Base-by-base conservation (phyloP, 1,140 invertebrate genomes). In the Aphidius gifuensis region DNA sequence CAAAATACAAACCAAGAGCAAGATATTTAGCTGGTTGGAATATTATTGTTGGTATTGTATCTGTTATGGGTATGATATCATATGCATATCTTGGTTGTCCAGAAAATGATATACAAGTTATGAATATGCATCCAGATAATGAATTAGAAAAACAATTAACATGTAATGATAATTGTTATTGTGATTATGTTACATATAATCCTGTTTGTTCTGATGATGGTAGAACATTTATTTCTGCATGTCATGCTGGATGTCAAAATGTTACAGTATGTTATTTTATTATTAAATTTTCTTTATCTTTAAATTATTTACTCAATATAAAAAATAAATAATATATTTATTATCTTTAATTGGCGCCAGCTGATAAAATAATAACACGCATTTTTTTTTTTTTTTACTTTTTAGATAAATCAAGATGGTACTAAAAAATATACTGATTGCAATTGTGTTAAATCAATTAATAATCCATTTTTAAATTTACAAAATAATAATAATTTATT, bases 11-110 rank as follows among this genome's bases (percentile, higher is more conserved):
- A 71, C 89, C 89, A 0, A 82, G 82, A 58, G 88, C 90, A 0
- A 78, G 88, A 39, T 85, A 84, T 59, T 77, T 92, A 64, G 88
- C 89, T 5, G 85, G 80, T 1, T 92, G 89, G 88, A 91, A 91
- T 72, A 85, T 91, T 3, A 79, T 89, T 55, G 83, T 88, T 7
- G 89, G 88, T 42, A 76, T 85, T 1, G 74, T 89, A 51, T 86
- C 86, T 8, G 83, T 89, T 3, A 65, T 84, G 40, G 87, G 86
- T 5, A 85, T 90, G 64, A 77, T 89, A 23, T 80, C 83, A 1
- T 90, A 88, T 63, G 86, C 88, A 3, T 89, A 88, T 67, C 76
- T 92, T 2, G 88, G 89, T 2, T 92, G 90, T 71, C 78, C 83
- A 1, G 83, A 83, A 2, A 83, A 83, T 64, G 83, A 86, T 65